Base-by-base conservation (phyloP, 2,113 vertebrate genomes). In the Xenotilapia caudafasciata region DNA sequence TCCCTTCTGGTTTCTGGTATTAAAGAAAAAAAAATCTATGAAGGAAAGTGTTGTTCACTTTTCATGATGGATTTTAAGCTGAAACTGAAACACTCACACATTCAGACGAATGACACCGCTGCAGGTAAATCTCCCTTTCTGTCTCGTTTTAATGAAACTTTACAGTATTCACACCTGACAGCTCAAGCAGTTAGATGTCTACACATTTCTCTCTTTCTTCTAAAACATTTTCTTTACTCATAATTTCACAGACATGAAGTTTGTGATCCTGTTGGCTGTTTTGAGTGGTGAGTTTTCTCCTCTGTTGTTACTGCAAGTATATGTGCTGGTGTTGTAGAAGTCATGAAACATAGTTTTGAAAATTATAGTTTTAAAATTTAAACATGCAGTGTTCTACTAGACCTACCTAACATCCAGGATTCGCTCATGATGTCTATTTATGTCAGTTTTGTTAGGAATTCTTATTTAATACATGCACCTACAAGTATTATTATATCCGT, bases 41-140 rank as follows among this genome's bases (percentile, higher is more conserved):
- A 95, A 94, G 90, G 92, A 88, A 86, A 82, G 79, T 86, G n/a
- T 73, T 94, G 92, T 95, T 92, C 83, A 58, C 9, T 56, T 86
- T 83, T 87, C 6, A 58, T 4, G 87, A 82, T 60, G 90, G 73
- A 89, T 91, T 92, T 83, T 83, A 77, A 89, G 62, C 56, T 81
- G 11, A 68, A 68, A 5, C n/a, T n/a, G 58, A 77, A 80, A 81
- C 79, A 31, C 42, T 86, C 80, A 60, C 62, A 55, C 82, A 56
- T 82, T 88, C 65, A 60, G 21, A 47, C 0, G 10, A 49, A 47
- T 15, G 54, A 9, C 90, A 58, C 87, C n/a, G 1, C 28, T 80
- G 86, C 92, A 92, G 91, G 90, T 94, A 92, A 92, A 87, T 7
- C 60, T 65, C 6, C 73, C 19, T 88, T 81, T 86, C 31, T 83